A percentile compares a stretch with the other conserved stretches of the same genome.
These are phyloP conservation scores for Eugnorisma glareosa DNA, from an alignment of 2,888 invertebrate species.

Conservation along the genomic window DNA sequence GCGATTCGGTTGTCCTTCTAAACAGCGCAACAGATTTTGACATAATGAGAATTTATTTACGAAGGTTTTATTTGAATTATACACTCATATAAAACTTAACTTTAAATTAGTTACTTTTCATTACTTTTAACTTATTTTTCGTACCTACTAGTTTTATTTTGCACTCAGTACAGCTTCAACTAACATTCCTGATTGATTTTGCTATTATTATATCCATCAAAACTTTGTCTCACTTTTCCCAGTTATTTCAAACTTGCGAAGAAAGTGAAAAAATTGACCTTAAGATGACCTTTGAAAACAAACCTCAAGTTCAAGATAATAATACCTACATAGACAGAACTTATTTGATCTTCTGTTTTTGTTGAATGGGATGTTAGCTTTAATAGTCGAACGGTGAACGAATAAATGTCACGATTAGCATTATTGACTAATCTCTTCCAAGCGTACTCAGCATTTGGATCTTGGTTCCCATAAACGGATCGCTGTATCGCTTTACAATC, in stretches of 20 bases:
- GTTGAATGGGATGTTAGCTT: constrained; percentile 20
- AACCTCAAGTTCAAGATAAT: constrained; percentile 25
- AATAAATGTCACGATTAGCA: constrained; percentile 34
- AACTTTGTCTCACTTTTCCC: neutral
- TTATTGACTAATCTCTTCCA: constrained; percentile 10
- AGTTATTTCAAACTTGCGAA: constrained; percentile 7
- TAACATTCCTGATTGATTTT: neutral
- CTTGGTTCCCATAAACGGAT: constrained; percentile 19
- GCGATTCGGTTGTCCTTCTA: neutral
- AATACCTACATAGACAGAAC: constrained; percentile 9
- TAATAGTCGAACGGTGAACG: constrained; percentile 1
- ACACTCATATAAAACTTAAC: neutral
- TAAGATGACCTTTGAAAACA: constrained; percentile 30
- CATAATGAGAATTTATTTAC: neutral
- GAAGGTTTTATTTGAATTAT: neutral
- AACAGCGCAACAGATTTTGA: neutral
- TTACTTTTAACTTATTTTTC: neutral
- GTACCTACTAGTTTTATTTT: neutral
- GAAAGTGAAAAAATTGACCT: constrained; percentile 5
- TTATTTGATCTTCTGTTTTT: constrained; percentile 27
- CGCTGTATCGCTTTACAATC: constrained; percentile 22
- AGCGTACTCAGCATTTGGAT: constrained; percentile 11
- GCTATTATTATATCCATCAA: neutral
- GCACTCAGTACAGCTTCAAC: neutral
- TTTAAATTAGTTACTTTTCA: neutral